These are phyloP conservation scores for Girardinus metallicus DNA, from an alignment of 2,797 vertebrate genomes.

Conservation along the genomic window DNA sequence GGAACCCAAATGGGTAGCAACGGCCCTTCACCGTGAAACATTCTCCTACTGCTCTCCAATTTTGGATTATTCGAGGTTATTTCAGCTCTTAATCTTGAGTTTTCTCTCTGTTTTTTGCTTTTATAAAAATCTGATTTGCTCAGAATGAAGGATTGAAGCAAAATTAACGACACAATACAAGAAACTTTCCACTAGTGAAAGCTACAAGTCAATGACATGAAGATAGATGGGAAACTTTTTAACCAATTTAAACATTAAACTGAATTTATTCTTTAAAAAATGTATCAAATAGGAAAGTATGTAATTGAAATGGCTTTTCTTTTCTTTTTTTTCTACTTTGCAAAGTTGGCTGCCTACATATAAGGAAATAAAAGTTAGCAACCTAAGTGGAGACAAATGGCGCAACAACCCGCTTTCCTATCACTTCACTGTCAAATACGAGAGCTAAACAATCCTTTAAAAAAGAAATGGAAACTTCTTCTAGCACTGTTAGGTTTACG, in stretches of 20 bases:
- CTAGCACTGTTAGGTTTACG: neutral
- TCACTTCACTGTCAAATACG: too few relatives aligned
- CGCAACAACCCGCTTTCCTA: too few relatives aligned
- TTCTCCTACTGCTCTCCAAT: too few relatives aligned
- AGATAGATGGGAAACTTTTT: neutral
- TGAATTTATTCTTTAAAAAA: neutral
- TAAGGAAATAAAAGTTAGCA: too few relatives aligned
- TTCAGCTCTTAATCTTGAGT: too few relatives aligned
- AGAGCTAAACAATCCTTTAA: too few relatives aligned
- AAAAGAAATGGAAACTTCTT: neutral
- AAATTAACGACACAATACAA: neutral
- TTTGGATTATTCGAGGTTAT: too few relatives aligned
- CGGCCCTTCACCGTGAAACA: too few relatives aligned
- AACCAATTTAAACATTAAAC: neutral
- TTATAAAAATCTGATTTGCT: neutral
- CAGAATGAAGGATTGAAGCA: neutral
- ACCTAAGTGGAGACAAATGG: too few relatives aligned
- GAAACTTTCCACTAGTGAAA: neutral
- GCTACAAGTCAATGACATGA: neutral
- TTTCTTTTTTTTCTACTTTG: neutral
- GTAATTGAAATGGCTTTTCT: neutral
- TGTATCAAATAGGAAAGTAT: neutral
- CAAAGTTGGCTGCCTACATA: too few relatives aligned
- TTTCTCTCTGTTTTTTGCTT: too few relatives aligned
- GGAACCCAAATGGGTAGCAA: too few relatives aligned